Percentiles rank a stretch among this genome's conserved stretches.
Conservation (phyloP, 2,888 invertebrate genomes). For the Amphimallon solstitiale region DNA sequence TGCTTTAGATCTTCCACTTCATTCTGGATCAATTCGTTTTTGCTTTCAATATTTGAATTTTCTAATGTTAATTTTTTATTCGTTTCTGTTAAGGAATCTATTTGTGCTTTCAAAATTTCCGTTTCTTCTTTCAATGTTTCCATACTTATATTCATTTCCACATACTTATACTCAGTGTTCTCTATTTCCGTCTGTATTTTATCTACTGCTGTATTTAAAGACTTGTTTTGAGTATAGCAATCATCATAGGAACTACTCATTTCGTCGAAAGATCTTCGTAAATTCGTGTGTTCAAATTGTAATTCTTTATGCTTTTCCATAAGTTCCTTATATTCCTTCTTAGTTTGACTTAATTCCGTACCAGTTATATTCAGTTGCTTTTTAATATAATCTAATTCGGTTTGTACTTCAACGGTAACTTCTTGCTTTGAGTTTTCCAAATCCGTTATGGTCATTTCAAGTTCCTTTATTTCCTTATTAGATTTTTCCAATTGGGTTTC, state of each 20-base stretch:
- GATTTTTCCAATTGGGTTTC: conserved; percentile 72
- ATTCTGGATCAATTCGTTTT: conserved; percentile 50
- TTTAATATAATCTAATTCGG: conserved; percentile 49
- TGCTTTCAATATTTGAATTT: conserved; percentile 50
- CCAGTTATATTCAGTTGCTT: conserved; percentile 48
- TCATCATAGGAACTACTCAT: conserved; percentile 67
- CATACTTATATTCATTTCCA: conserved; percentile 64
- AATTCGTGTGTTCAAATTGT: conserved; percentile 63
- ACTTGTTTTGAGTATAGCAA: conserved; percentile 52
- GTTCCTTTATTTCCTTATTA: conserved; percentile 58
- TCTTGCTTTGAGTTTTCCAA: conserved; percentile 48
- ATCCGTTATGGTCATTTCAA: conserved; percentile 58
- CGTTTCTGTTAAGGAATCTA: conserved; percentile 53
- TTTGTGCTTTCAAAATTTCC: conserved; percentile 55
- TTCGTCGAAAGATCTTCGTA: conserved; percentile 70
- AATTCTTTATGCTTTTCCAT: conserved; percentile 46
- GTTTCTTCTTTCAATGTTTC: conserved; percentile 62
- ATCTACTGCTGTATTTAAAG: conserved; percentile 62
- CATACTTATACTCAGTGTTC: conserved; percentile 58
- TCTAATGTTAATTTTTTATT: conserved; percentile 49
- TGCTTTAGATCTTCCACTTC: conserved; percentile 54
- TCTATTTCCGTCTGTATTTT: conserved; percentile 62
- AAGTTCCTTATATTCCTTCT: conserved; percentile 54
- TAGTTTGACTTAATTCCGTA: conserved; percentile 47
- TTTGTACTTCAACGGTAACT: conserved; percentile 44